Evolutionary conservation across 1,140 invertebrate species (phyloP).

Genomic region (Drosophila jambulina): DNA sequence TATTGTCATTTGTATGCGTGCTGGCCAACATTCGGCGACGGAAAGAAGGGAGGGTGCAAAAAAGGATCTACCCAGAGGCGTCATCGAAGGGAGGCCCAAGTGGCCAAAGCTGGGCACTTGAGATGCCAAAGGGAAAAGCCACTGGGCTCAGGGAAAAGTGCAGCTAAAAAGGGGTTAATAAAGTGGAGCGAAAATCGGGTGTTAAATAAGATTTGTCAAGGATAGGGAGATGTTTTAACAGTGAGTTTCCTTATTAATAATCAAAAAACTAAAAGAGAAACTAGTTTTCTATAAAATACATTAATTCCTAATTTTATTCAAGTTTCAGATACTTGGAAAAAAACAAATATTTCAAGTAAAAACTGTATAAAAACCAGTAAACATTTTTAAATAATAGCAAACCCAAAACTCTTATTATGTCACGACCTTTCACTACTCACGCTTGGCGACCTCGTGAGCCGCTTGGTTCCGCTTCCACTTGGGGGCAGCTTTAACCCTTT

Average conservation of each 20-base stretch:
- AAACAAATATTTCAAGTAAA: no score
- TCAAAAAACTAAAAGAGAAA: not conserved
- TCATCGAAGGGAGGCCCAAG: not conserved
- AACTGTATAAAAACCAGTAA: not conserved
- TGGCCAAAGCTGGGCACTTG: conserved; percentile 27
- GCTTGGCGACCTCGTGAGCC: not conserved
- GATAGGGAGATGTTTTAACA: not conserved
- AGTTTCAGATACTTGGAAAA: not conserved
- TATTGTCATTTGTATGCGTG: conserved; percentile 80
- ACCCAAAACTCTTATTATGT: not conserved
- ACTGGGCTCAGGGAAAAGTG: not conserved
- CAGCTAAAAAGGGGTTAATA: not conserved
- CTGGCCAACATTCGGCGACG: conserved; percentile 14
- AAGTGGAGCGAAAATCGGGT: not conserved
- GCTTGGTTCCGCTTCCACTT: conserved; percentile 18
- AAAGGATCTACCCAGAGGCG: not conserved
- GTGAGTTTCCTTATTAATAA: no score
- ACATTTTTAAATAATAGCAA: no score
- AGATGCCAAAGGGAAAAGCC: conserved; percentile 20
- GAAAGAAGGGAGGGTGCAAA: not conserved
- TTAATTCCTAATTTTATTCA: not conserved
- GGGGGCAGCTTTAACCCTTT: conserved; percentile 23
- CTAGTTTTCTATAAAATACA: not conserved
- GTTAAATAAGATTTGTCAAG: not conserved
- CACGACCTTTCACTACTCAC: conserved; percentile 1